Evolutionary conservation across 2,888 invertebrate genomes (phyloP).

Genomic region (Linyphia triangularis): DNA sequence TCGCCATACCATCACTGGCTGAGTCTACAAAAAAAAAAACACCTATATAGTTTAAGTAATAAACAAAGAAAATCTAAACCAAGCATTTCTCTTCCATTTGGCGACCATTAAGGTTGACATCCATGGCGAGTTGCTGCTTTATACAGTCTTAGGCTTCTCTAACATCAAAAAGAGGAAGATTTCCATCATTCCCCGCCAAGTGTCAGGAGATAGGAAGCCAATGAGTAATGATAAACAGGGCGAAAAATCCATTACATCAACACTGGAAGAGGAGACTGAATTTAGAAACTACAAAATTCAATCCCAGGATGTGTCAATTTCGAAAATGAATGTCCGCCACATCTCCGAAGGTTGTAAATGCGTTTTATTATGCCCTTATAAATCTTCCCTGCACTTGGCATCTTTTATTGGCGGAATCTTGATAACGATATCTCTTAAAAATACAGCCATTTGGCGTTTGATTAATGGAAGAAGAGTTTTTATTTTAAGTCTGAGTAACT

Average conservation of each 20-base stretch:
- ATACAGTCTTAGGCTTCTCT: too few species aligned
- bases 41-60: too few species aligned
- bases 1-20: too few species aligned
- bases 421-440: conserved; percentile 43
- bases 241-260: conserved; percentile 70
- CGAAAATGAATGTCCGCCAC: conserved; percentile 66
- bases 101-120: conserved; percentile 13
- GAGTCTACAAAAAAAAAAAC: too few species aligned
- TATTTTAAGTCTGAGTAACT: neutral
- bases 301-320: conserved; percentile 68
- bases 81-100: neutral
- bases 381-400: conserved; percentile 49
- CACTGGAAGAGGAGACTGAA: conserved; percentile 43
- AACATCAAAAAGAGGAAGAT: neutral
- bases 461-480: conserved; percentile 13
- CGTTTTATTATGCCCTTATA: conserved; percentile 66
- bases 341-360: conserved; percentile 58
- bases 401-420: conserved; percentile 62
- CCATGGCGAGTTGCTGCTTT: neutral
- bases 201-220: conserved; percentile 39
- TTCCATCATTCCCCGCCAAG: conserved; percentile 52
- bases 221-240: conserved; percentile 64
- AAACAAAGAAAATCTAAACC: too few species aligned
- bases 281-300: conserved; percentile 72
- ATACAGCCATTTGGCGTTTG: conserved; percentile 34